Percentiles rank a stretch among this genome's conserved stretches.
Evolutionary conservation across 2,797 vertebrate genomes (phyloP).

Genomic region (Lophius americanus): DNA sequence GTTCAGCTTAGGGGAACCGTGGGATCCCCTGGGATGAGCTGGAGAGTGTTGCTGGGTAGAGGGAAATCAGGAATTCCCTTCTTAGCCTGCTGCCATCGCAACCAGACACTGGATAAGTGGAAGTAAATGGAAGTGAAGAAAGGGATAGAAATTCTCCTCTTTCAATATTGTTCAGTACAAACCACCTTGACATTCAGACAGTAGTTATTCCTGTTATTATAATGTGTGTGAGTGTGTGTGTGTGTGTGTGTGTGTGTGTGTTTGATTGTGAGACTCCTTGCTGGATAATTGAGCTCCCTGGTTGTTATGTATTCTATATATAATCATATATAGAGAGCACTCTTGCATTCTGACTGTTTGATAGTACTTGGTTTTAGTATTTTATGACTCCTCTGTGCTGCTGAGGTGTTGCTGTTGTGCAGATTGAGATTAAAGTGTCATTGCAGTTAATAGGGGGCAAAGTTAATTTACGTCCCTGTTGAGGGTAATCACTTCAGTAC

Average conservation of each 20-base stretch:
- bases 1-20: no score
- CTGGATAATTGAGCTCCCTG: conserved; percentile 14
- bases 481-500: neutral
- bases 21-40: no score
- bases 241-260: conserved; percentile 20
- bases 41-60: neutral
- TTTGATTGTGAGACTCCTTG: conserved; percentile 11
- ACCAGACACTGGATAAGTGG: no score
- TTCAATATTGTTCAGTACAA: neutral
- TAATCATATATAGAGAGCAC: neutral
- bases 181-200: neutral
- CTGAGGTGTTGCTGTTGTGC: neutral
- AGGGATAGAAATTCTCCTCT: neutral
- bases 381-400: conserved; percentile 12
- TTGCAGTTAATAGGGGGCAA: conserved; percentile 21
- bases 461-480: conserved; percentile 1
- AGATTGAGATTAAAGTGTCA: conserved; percentile 12
- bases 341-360: neutral
- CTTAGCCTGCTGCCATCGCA: no score
- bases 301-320: conserved; percentile 7
- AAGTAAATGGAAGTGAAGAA: neutral
- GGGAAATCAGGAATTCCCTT: no score
- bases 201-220: neutral
- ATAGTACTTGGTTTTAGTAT: conserved; percentile 4
- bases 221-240: conserved; percentile 18